Conservation (phyloP, 2,797 vertebrate genomes). For the Myoxocephalus aenaeus region DNA sequence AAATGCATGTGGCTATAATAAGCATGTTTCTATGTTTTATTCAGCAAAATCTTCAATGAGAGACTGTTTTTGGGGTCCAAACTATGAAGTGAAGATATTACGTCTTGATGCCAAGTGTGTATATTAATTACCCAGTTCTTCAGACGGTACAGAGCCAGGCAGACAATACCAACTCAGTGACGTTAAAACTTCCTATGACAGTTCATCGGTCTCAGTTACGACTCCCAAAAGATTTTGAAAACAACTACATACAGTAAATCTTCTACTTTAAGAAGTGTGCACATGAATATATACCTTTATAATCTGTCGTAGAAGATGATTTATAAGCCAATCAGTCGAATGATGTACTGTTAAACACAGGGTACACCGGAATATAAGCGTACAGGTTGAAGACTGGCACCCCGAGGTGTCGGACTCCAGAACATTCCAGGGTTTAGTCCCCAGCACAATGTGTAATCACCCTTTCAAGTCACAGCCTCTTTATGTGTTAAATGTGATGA, state of each 20-base stretch:
- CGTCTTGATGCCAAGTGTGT: constrained; percentile 79
- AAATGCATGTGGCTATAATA: constrained; percentile 83
- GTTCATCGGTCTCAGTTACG: constrained; percentile 32
- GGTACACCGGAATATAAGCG: constrained; percentile 52
- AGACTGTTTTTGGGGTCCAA: constrained; percentile 61
- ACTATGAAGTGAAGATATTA: constrained; percentile 69
- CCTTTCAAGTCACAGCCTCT: constrained; percentile 30
- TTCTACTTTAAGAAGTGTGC: constrained; percentile 55
- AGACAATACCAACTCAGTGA: constrained; percentile 66
- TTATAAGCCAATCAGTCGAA: constrained; percentile 33
- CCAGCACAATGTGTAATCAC: constrained; percentile 63
- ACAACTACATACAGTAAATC: constrained; percentile 15
- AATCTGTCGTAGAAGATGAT: constrained; percentile 46
- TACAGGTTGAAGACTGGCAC: constrained; percentile 45
- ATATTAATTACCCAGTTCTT: constrained; percentile 57
- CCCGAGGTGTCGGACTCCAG: constrained; percentile 40
- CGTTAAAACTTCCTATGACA: constrained; percentile 56
- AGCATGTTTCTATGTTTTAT: constrained; percentile 84
- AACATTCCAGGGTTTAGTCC: constrained; percentile 77
- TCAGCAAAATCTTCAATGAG: constrained; percentile 66
- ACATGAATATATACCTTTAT: constrained; percentile 60
- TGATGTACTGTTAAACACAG: constrained; percentile 62
- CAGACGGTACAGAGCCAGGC: constrained; percentile 57
- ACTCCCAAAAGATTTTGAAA: constrained; percentile 47
- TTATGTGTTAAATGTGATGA: constrained; percentile 20